Conservation (phyloP, 2,888 invertebrate genomes). For the Calameuta filiformis region DNA sequence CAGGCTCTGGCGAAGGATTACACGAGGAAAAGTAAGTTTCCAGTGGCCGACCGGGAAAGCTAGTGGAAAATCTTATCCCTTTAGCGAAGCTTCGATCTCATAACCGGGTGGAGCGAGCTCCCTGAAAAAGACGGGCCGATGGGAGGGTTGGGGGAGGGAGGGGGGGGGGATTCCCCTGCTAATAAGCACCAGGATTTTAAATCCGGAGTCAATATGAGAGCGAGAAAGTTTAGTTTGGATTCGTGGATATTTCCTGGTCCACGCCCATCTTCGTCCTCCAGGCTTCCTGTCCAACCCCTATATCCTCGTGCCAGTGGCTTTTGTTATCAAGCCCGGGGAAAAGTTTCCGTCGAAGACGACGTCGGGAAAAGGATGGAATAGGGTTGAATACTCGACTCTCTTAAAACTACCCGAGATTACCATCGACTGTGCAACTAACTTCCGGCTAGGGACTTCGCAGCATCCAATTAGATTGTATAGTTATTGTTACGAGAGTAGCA, state of each 20-base stretch:
- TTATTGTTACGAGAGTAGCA: not conserved
- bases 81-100: not conserved
- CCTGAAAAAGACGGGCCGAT: not conserved
- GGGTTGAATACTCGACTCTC: slow-evolving; percentile 23
- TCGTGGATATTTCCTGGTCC: not conserved
- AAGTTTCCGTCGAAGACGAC: slow-evolving; percentile 12
- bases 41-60: not conserved
- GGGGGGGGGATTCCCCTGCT: not conserved
- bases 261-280: not conserved
- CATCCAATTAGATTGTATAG: slow-evolving; percentile 16
- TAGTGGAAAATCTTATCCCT: slow-evolving; percentile 3
- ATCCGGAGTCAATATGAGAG: slow-evolving; percentile 1
- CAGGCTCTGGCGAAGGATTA: not conserved
- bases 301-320: not conserved
- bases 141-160: not conserved
- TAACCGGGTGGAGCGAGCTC: not conserved
- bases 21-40: not conserved
- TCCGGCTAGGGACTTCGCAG: slow-evolving; percentile 29
- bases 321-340: slow-evolving; percentile 14
- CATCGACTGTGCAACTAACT: slow-evolving; percentile 37
- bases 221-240: slow-evolving; percentile 1
- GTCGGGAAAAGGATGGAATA: not conserved
- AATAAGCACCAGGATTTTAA: slow-evolving; percentile 2
- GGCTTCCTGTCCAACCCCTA: not conserved
- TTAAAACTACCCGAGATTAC: slow-evolving; percentile 37